Conservation (phyloP, 2,888 invertebrate species). For the Orchestes rusci region DNA sequence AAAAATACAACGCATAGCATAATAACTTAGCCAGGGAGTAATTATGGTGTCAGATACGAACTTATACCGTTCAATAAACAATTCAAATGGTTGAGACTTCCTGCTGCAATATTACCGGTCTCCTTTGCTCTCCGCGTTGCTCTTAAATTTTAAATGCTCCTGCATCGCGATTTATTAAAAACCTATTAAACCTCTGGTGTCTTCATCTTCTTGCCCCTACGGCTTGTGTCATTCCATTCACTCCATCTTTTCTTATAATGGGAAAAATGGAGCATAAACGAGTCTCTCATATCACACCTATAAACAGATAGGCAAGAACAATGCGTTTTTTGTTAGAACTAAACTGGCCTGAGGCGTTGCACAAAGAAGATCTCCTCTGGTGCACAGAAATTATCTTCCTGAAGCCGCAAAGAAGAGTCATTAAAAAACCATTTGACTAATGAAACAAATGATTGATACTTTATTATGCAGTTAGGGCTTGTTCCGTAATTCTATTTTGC, state of each 20-base stretch:
- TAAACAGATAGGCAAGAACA: conserved; percentile 9
- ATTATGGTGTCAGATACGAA: conserved; percentile 38
- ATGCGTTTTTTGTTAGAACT: conserved; percentile 15
- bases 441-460: conserved; percentile 42
- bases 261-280: no score
- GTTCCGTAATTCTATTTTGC: no score
- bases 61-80: conserved; percentile 39
- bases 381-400: conserved; percentile 26
- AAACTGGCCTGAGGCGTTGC: conserved; percentile 15
- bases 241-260: no score
- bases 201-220: conserved; percentile 20
- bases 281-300: no score
- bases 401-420: conserved; percentile 34
- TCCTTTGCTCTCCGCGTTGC: conserved; percentile 15
- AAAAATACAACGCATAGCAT: conserved; percentile 31
- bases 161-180: conserved; percentile 23
- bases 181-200: conserved; percentile 21
- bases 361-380: conserved; percentile 18
- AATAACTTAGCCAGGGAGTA: conserved; percentile 34
- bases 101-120: conserved; percentile 31
- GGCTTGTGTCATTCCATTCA: conserved; percentile 5
- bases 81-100: conserved; percentile 35
- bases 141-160: conserved; percentile 21
- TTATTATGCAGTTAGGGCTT: conserved; percentile 34
- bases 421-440: conserved; percentile 42